These are phyloP conservation scores for Eremobia ochroleuca DNA, from an alignment of 2,888 invertebrate genomes.

Conservation along the genomic window DNA sequence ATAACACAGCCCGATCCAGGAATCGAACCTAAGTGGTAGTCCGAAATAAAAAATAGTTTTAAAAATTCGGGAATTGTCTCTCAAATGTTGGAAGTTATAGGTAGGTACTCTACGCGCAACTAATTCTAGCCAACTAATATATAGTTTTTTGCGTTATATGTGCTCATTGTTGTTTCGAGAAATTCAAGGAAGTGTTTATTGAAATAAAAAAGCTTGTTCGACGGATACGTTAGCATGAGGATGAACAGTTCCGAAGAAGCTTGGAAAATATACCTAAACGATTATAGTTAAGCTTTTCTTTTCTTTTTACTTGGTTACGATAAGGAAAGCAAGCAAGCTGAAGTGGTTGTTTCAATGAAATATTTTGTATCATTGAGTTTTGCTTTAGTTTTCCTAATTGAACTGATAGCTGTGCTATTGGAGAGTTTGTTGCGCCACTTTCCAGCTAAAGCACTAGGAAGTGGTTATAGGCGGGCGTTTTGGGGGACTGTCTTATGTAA, in stretches of 20 bases:
- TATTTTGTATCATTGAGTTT: conserved; percentile 1
- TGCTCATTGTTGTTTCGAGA: conserved; percentile 24
- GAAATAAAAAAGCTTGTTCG: rapidly evolving
- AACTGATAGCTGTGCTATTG: too few species aligned
- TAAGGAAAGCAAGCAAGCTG: background rate
- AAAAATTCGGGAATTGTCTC: background rate
- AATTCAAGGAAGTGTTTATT: background rate
- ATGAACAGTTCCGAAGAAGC: background rate
- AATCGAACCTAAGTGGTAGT: background rate
- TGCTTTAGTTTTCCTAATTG: background rate
- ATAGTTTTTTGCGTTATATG: background rate
- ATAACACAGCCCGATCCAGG: too few species aligned
- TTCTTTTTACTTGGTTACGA: background rate
- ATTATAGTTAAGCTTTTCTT: background rate
- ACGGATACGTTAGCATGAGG: background rate
- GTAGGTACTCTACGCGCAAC: background rate
- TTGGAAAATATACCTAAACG: background rate
- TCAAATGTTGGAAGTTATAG: background rate
- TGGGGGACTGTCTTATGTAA: too few species aligned
- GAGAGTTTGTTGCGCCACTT: too few species aligned
- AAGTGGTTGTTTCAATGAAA: conserved; percentile 3
- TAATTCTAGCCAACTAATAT: background rate
- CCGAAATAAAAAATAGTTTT: background rate
- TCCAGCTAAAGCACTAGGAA: too few species aligned
- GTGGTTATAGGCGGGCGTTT: too few species aligned